Base-by-base conservation (phyloP, 2,113 vertebrate species). In the Lota lota region DNA sequence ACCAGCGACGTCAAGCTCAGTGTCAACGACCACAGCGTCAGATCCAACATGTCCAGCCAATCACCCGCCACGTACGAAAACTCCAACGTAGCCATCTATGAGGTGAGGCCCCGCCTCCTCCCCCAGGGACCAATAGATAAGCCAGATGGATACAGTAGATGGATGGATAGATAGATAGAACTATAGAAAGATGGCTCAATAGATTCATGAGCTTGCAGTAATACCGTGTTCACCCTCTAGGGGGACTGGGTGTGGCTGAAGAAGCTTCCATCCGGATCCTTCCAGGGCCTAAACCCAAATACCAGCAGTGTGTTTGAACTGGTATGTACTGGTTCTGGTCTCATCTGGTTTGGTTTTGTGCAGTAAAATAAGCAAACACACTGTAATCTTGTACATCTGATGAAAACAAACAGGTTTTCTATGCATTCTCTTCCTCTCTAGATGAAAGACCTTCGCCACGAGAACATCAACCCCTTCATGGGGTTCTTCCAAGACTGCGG, bases 171-270 rank as follows among this genome's bases (percentile, higher is more conserved):
- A 47, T 4, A 47, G 40, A 47, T 4, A 47, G 40, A 10, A 28
- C 4, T 3, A 47, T 4, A 10, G 40, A 47, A 2, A 7, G 40
- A 47, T 1, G 12, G 40, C 5, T 10, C 5, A 5, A 40, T 7
- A 10, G 6, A 47, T 14, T 47, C 40, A 20, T 6, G n/a, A 59
- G 20, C 15, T 19, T 57, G 18, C 22, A 57, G 1, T 53, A 18
- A 54, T 33, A 11, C 47, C 56, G 10, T 20, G 19, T 74, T 20
- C 75, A 20, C 50, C 58, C 22, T 66, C 1, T 77, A 93, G 93
- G 92, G 92, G 5, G 93, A 94, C 76, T 93, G 92, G 92, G 92
- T 90, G 0, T 93, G 92, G 92, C 74, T 94, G 22, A 94, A 93
- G 80, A 89, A 89, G 73, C 87, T 93, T 47, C 93, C 92, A 16